phyloP scores from a whole-genome alignment of 2,113 vertebrate genomes.

The Brachypodius melanocephalos region DNA sequence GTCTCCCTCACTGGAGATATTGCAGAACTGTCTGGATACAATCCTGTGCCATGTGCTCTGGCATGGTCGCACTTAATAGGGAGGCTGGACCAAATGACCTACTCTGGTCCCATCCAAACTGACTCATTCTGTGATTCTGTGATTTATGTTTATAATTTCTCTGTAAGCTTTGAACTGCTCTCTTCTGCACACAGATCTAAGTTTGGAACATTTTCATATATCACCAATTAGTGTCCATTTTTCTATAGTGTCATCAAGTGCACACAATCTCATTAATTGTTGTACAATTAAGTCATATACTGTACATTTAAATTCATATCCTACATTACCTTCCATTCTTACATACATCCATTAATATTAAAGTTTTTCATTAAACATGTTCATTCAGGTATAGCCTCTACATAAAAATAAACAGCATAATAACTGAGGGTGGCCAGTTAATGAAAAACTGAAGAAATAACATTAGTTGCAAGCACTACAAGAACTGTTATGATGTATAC shows the following conservation, averaged over 20 bases:
- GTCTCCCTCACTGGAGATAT: background rate
- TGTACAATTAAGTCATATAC: background rate
- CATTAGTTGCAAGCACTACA: background rate
- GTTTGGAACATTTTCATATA: background rate
- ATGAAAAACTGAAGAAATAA: background rate
- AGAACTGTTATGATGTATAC: background rate
- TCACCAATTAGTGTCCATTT: background rate
- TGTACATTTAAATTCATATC: background rate
- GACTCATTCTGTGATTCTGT: background rate
- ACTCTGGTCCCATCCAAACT: background rate
- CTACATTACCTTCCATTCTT: background rate
- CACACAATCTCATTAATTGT: background rate
- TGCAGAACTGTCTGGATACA: background rate
- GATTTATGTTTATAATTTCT: background rate
- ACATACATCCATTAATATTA: background rate
- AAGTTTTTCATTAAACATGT: background rate
- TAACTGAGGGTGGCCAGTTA: background rate
- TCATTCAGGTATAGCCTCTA: background rate
- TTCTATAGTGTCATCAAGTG: slow-evolving; percentile 1
- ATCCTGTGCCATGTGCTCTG: background rate
- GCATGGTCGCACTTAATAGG: background rate
- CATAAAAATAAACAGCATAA: background rate
- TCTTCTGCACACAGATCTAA: background rate
- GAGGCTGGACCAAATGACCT: background rate
- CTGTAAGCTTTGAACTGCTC: background rate